phyloP scores from a whole-genome alignment of 1,140 invertebrate species.

The Magallana angulata region DNA sequence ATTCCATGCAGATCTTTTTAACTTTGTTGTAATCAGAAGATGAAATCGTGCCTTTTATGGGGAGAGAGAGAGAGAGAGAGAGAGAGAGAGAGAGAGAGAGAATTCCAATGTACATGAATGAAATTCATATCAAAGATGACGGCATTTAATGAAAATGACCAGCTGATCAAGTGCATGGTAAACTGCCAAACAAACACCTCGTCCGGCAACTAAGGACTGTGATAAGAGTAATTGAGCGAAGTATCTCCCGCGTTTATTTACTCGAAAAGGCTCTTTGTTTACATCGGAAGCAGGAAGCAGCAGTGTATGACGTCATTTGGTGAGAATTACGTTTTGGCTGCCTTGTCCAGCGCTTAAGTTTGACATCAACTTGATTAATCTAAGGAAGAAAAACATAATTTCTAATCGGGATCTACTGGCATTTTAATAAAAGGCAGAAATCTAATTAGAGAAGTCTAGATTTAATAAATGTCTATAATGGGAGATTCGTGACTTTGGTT shows the following conservation, averaged over 20 bases:
- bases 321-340: neutral
- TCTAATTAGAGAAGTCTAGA: too few relatives aligned
- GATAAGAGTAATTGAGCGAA: constrained; percentile 4
- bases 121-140: neutral
- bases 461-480: too few relatives aligned
- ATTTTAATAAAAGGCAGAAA: too few relatives aligned
- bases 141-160: constrained; percentile 29
- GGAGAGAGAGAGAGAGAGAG: too few relatives aligned
- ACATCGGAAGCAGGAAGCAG: constrained; percentile 29
- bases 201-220: neutral
- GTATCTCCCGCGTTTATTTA: constrained; percentile 28
- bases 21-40: too few relatives aligned
- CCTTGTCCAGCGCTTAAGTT: neutral
- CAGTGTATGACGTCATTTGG: neutral
- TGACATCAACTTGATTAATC: neutral
- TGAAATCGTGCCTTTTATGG: too few relatives aligned
- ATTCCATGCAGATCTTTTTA: too few relatives aligned
- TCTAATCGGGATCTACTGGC: neutral
- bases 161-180: constrained; percentile 4
- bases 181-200: constrained; percentile 28
- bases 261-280: neutral
- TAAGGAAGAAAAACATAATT: neutral
- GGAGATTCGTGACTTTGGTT: too few relatives aligned
- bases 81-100: too few relatives aligned
- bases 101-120: too few relatives aligned